Conservation (phyloP, 2,113 vertebrate genomes). For the Protobothrops flavoviridis region DNA sequence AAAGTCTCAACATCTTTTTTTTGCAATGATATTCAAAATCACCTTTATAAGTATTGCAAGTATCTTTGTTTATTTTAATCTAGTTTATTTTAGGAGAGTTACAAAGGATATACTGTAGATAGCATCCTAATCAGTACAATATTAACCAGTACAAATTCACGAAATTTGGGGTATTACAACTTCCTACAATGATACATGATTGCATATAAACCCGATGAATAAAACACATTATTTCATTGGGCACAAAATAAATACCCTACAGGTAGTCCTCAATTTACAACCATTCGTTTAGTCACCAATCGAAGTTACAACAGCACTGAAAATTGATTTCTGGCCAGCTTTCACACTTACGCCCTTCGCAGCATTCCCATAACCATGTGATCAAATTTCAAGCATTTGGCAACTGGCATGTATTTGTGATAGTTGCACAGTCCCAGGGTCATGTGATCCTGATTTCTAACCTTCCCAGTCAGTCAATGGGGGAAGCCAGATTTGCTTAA, state of each 20-base stretch:
- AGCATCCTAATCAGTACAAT: background rate
- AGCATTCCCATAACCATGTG: too few relatives aligned
- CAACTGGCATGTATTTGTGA: too few relatives aligned
- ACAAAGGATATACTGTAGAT: background rate
- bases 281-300: too few relatives aligned
- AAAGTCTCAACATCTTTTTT: background rate
- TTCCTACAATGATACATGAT: background rate
- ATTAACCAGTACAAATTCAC: background rate
- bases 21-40: background rate
- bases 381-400: too few relatives aligned
- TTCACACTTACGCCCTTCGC: too few relatives aligned
- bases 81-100: background rate
- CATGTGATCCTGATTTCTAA: too few relatives aligned
- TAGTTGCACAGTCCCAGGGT: too few relatives aligned
- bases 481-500: background rate
- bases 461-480: too few relatives aligned
- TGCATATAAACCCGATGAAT: background rate
- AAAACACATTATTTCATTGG: background rate
- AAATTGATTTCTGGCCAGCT: too few relatives aligned
- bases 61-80: background rate
- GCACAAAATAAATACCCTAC: background rate
- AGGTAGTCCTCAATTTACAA: background rate
- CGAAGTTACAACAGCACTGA: too few relatives aligned
- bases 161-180: background rate
- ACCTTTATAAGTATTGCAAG: background rate